Percentiles rank a stretch among this genome's conserved stretches.
phyloP scores from a whole-genome alignment of 2,113 vertebrate species.

The Amblyornis subalaris region DNA sequence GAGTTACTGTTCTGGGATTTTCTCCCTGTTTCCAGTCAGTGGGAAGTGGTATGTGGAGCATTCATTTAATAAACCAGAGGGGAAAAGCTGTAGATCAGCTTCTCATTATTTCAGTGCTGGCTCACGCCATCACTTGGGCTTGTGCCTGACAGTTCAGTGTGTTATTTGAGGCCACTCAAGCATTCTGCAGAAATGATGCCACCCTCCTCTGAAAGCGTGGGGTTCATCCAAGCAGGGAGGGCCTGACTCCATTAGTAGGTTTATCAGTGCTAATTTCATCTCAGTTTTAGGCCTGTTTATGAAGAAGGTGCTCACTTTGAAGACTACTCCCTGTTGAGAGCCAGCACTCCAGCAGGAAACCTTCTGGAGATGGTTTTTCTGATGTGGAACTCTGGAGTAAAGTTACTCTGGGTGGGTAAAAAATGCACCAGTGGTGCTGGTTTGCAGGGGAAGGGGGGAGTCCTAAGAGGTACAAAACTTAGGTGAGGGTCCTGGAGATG shows the following conservation, averaged over 20 bases:
- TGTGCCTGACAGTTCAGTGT: slow-evolving; percentile 56
- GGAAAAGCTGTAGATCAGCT: slow-evolving; percentile 63
- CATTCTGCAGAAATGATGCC: slow-evolving; percentile 55
- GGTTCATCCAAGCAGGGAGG: background rate
- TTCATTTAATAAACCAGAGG: slow-evolving; percentile 60
- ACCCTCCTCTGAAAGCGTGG: background rate
- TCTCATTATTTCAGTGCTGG: slow-evolving; percentile 60
- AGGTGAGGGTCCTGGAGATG: background rate
- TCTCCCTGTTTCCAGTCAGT: slow-evolving; percentile 52
- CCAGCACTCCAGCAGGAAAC: background rate
- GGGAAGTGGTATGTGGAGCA: slow-evolving; percentile 55
- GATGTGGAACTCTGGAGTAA: background rate
- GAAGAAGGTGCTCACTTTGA: background rate
- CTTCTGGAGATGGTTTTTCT: background rate
- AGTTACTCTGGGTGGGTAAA: background rate
- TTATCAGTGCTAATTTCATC: background rate
- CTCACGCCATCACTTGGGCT: slow-evolving; percentile 41
- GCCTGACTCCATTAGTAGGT: background rate
- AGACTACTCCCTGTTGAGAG: background rate
- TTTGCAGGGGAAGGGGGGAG: background rate
- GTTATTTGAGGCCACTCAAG: slow-evolving; percentile 62
- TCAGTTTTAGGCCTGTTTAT: background rate
- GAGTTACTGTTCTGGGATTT: slow-evolving; percentile 61
- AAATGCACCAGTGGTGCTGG: background rate
- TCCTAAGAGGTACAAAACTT: background rate